These are phyloP conservation scores for Pterocles burchelli DNA, from an alignment of 2,113 vertebrate species.

Conservation along the genomic window DNA sequence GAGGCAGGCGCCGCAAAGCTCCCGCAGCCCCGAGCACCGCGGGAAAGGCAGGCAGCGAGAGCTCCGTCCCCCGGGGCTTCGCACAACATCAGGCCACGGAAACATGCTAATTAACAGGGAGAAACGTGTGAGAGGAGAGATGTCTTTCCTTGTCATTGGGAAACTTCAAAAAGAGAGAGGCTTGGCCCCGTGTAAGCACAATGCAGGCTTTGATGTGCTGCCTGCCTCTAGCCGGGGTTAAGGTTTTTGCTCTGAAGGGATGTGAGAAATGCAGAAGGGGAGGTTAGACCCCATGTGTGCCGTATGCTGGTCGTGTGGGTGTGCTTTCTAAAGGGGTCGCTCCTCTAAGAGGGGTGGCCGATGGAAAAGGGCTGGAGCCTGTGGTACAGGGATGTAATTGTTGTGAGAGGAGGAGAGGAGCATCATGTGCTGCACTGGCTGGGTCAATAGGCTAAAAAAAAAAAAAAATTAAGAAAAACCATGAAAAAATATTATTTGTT, in stretches of 20 bases:
- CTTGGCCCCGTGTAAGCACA: neutral
- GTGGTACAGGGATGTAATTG: neutral
- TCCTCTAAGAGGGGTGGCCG: neutral
- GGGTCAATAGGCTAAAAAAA: conserved; percentile 11
- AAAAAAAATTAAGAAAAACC: neutral
- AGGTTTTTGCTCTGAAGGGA: neutral
- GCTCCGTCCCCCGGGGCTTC: neutral
- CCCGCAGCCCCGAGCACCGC: fast-evolving
- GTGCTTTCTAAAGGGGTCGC: neutral
- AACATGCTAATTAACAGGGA: neutral
- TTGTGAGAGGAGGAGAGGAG: neutral
- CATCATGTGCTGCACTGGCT: neutral
- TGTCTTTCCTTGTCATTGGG: neutral
- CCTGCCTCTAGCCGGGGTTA: neutral
- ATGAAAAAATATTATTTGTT: neutral
- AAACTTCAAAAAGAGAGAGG: neutral
- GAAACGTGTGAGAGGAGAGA: neutral
- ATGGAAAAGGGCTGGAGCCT: neutral
- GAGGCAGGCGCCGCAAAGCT: neutral
- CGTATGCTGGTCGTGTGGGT: fast-evolving
- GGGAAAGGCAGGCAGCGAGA: neutral
- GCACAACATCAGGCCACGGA: neutral
- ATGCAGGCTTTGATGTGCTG: neutral
- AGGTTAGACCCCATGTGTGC: fast-evolving
- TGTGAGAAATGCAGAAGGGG: neutral